Evolutionary conservation across 2,888 invertebrate genomes (phyloP).

Genomic region (Cerceris ruficornis): DNA sequence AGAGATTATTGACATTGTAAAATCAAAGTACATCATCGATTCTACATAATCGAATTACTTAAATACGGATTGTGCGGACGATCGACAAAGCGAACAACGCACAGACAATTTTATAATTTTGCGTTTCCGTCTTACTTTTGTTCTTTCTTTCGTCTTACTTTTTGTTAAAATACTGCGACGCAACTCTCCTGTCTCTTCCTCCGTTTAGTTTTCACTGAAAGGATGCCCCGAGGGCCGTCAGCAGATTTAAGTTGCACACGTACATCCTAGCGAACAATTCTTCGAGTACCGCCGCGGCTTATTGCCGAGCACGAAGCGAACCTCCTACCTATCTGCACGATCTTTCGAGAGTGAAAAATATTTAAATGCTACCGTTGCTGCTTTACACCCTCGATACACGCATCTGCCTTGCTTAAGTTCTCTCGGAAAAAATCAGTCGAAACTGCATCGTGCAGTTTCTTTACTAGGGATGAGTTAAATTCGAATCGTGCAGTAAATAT

Average conservation of each 20-base stretch:
- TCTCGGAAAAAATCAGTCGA: neutral
- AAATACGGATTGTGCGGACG: too few species aligned
- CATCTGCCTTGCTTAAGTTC: constrained; percentile 2
- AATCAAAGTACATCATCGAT: too few species aligned
- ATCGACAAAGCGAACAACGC: too few species aligned
- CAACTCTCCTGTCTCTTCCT: constrained; percentile 32
- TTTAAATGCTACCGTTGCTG: constrained; percentile 69
- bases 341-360: constrained; percentile 77
- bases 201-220: constrained; percentile 17
- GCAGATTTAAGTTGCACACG: constrained; percentile 67
- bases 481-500: too few species aligned
- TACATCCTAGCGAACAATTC: constrained; percentile 55
- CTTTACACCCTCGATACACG: constrained; percentile 17
- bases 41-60: too few species aligned
- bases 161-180: constrained; percentile 6
- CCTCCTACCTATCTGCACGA: constrained; percentile 75
- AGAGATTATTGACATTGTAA: too few species aligned
- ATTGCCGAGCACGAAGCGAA: constrained; percentile 79
- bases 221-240: constrained; percentile 61
- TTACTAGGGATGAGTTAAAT: too few species aligned
- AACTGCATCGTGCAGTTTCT: neutral
- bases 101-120: neutral
- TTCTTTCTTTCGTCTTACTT: neutral
- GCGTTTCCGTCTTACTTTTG: neutral
- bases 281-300: constrained; percentile 69